Base-by-base conservation (phyloP, 2,113 vertebrate species). In the Alces alces region DNA sequence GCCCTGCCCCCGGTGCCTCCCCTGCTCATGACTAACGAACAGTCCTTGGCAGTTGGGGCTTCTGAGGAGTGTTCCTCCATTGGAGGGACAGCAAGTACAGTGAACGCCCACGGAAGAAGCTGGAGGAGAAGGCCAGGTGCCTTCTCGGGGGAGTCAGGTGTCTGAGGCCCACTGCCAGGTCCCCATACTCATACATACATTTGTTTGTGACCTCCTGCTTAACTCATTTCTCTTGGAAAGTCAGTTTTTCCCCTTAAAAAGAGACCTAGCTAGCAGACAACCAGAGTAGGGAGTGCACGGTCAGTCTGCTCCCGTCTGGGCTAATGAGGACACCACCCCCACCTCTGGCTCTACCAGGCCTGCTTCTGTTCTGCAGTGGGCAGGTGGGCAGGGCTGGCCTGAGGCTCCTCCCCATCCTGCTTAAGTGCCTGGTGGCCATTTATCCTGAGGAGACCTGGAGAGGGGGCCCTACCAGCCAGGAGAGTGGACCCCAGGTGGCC, bases 91-190 rank as follows among this genome's bases (percentile, higher is more conserved):
- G 95, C 7, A 23, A 27, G 57, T 39, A 8, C 33, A 1, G 9
- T 64, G 8, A 19, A 13, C 33, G 57, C 92, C 92, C 54, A 7
- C 47, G 5, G 92, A 84, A 14, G 79, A 76, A 90, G 16, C 14
- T 28, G 8, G 19, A 52, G 47, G 86, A 23, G 78, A 10, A 6
- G 30, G 57, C 70, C 2, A 1, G 15, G 61, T 57, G 23, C 66
- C 94, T 95, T 57, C 95, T 28, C 7, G 0, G 58, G 17, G 17
- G 43, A 55, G 76, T 25, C n/a, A 50, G 64, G 92, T 27, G 94
- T 92, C 97, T 93, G 96, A 76, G 52, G 54, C 89, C 15, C 52
- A 52, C 86, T 93, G 80, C 96, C 86, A 1, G 39, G 33, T 39
- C 73, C 8, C 52, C 2, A 50, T 17, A 10, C 58, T 66, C 47